phyloP scores from a whole-genome alignment of 2,797 vertebrate species.

The Schizopygopsis malacanthus region DNA sequence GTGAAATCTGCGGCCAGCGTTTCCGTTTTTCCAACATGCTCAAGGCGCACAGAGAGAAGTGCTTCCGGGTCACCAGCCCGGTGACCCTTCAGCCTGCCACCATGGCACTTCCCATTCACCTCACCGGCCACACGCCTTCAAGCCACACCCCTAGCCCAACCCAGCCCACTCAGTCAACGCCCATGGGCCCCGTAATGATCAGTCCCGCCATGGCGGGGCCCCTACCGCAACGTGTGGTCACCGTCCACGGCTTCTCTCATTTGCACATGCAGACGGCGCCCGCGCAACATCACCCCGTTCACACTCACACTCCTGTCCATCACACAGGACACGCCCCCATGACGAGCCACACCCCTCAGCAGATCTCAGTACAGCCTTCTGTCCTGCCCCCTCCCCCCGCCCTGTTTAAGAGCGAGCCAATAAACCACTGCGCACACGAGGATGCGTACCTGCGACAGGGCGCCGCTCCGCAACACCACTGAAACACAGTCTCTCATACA shows the following conservation, averaged over 20 bases:
- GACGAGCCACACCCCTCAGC: conserved; percentile 79
- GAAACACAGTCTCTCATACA: conserved; percentile 59
- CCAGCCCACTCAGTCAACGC: conserved; percentile 61
- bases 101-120: conserved; percentile 80
- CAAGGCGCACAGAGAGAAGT: conserved; percentile 96
- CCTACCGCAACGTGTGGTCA: conserved; percentile 76
- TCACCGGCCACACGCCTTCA: conserved; percentile 77
- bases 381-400: conserved; percentile 92
- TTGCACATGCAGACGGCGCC: conserved; percentile 88
- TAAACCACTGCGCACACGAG: conserved; percentile 92
- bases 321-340: conserved; percentile 67
- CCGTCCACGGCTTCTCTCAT: conserved; percentile 88
- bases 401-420: conserved; percentile 95
- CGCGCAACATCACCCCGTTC: conserved; percentile 84
- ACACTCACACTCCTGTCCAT: conserved; percentile 78
- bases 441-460: conserved; percentile 91
- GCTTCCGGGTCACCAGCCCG: conserved; percentile 94
- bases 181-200: conserved; percentile 80
- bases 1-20: conserved; percentile 94
- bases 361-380: conserved; percentile 85
- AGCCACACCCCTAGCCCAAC: conserved; percentile 68
- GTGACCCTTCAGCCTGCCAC: conserved; percentile 82
- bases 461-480: conserved; percentile 85
- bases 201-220: conserved; percentile 69
- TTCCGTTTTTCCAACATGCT: conserved; percentile 99